Evolutionary conservation across 2,888 invertebrate genomes (phyloP), one percentile per base, ranked within the genome.

Genomic region (Scaptomyza cyrtandrae): DNA sequence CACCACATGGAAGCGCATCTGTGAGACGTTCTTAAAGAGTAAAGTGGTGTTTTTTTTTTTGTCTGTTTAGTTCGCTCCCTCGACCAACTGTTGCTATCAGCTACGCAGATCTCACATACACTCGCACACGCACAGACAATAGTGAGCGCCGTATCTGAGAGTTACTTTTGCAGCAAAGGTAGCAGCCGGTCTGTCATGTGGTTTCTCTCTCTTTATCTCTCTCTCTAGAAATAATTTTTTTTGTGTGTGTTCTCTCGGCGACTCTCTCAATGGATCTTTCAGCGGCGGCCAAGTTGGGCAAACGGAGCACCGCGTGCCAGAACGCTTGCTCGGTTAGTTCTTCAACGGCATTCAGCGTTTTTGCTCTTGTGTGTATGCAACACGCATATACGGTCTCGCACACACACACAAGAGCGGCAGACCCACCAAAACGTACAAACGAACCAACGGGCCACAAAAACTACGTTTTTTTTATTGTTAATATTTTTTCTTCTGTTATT

Each of bases 281-380:
- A 31, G 71, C 33, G 57, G 71, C 33, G 57, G 45, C 39, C 72
- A 67, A 80, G 73, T 77, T 65, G 59, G 46, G 58, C 48, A 24
- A 24, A 24, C 57, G 59, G 58, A 69, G 76, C 63, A 71, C 54
- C 59, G 50, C 56, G 64, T 49, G 48, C 53, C 44, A 71, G 67
- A 43, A 62, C 46, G 75, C 46, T 66, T 58, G 69, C 37, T 64
- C 56, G 67, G 56, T 88, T 77, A 90, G 89, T 90, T 82, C 77
- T 78, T 81, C 81, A 60, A 72, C 71, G 74, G 70, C 75, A 75
- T 82, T 86, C 90, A 77, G 64, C 71, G 79, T 72, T 77, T 77
- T 80, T 59, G 57, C 66, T 67, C 72, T 65, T 65, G 62, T 52
- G 16, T 41, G 41, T 41, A 41, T 58, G 43, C 64, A 64, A 43